phyloP scores from a whole-genome alignment of 2,888 invertebrate species.

The Melinaea marsaeus region DNA sequence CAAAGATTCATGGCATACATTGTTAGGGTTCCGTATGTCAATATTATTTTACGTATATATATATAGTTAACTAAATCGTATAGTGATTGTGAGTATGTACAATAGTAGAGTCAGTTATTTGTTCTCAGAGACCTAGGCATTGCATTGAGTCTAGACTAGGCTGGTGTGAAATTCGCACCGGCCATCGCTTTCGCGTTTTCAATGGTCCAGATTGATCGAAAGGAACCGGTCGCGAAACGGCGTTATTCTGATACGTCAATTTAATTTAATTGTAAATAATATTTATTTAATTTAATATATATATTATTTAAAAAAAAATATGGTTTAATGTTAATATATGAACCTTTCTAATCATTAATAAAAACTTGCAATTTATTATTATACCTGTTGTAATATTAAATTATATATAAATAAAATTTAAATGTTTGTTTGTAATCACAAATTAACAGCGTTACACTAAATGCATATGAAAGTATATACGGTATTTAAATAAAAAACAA shows the following conservation, averaged over 20 bases:
- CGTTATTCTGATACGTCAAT: constrained; percentile 34
- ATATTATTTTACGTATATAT: no score
- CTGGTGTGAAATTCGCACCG: constrained; percentile 74
- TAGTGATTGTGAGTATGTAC: background rate
- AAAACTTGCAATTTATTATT: no score
- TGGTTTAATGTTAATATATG: no score
- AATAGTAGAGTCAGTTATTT: constrained; percentile 47
- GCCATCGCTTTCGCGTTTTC: constrained; percentile 67
- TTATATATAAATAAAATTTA: background rate
- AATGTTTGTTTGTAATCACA: background rate
- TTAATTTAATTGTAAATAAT: background rate
- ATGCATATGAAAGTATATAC: no score
- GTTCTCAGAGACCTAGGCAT: constrained; percentile 66
- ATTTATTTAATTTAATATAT: no score
- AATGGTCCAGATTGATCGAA: constrained; percentile 63
- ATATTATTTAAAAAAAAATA: no score
- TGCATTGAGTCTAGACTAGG: constrained; percentile 63
- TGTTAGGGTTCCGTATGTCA: background rate
- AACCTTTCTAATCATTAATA: no score
- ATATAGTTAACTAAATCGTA: no score
- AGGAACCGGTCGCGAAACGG: constrained; percentile 58
- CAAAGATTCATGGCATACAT: background rate
- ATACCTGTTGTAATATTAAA: background rate
- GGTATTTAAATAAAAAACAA: no score
- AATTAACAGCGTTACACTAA: no score